Conservation (phyloP, 1,140 invertebrate species). For the Drosophila lini region DNA sequence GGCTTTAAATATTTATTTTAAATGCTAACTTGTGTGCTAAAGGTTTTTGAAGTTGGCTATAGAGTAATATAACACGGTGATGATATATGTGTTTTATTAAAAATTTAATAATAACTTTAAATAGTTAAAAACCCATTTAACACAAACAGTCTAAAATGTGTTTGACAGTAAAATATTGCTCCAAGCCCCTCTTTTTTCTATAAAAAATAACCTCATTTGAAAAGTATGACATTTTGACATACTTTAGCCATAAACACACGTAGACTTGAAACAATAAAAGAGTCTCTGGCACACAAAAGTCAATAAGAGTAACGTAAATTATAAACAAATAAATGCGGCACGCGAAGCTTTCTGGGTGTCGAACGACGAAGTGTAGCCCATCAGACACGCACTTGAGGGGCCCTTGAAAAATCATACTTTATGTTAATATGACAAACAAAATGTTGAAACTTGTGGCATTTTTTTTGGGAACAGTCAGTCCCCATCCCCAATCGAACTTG, state of each 20-base stretch:
- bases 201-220: slow-evolving; percentile 18
- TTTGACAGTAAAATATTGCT: slow-evolving; percentile 34
- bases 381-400: slow-evolving; percentile 36
- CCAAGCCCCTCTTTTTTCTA: background rate
- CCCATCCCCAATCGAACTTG: slow-evolving; percentile 9
- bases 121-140: background rate
- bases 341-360: slow-evolving; percentile 47
- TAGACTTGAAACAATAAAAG: slow-evolving; percentile 58
- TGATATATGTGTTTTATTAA: background rate
- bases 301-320: slow-evolving; percentile 45
- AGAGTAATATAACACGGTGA: background rate
- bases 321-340: slow-evolving; percentile 58
- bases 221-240: slow-evolving; percentile 42
- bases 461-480: slow-evolving; percentile 9
- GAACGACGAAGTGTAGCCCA: slow-evolving; percentile 30
- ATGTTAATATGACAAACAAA: slow-evolving; percentile 66
- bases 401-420: slow-evolving; percentile 65
- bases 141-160: slow-evolving; percentile 34
- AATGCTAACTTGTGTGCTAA: slow-evolving; percentile 53
- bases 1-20: slow-evolving; percentile 28
- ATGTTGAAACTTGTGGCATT: slow-evolving; percentile 38
- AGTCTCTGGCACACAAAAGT: slow-evolving; percentile 16
- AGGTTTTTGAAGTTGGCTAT: slow-evolving; percentile 20
- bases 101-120: background rate
- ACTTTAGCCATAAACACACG: slow-evolving; percentile 30